These are phyloP conservation scores for Drosophila anomelani DNA, from an alignment of 2,888 invertebrate species.

Conservation along the genomic window DNA sequence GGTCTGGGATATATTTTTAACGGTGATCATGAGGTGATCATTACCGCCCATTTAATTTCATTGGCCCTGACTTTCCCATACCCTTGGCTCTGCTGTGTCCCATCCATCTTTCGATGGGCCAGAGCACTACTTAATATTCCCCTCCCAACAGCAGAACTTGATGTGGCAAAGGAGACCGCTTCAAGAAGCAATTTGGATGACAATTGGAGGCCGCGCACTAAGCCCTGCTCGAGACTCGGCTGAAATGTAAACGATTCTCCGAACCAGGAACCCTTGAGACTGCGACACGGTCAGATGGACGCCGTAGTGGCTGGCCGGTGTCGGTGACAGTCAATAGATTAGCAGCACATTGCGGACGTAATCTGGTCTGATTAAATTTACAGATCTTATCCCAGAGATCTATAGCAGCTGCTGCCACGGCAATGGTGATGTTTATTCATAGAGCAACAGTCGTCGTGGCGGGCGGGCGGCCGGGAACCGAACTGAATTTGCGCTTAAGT, in stretches of 20 bases:
- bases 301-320: constrained; percentile 10
- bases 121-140: constrained; percentile 4
- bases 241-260: constrained; percentile 20
- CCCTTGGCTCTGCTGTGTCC: constrained; percentile 6
- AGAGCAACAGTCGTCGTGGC: constrained; percentile 32
- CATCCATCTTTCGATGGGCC: constrained; percentile 7
- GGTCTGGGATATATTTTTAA: neutral
- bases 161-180: constrained; percentile 55
- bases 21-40: constrained; percentile 7
- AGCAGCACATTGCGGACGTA: constrained; percentile 39
- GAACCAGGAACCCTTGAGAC: constrained; percentile 28
- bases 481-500: constrained; percentile 74
- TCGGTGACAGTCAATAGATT: constrained; percentile 43
- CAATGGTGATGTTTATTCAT: constrained; percentile 68
- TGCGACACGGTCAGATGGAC: constrained; percentile 25
- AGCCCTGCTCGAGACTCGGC: constrained; percentile 10
- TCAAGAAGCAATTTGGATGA: constrained; percentile 24
- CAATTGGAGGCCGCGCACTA: constrained; percentile 1
- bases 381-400: constrained; percentile 41
- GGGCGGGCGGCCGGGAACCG: constrained; percentile 12
- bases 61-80: constrained; percentile 30
- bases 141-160: constrained; percentile 17
- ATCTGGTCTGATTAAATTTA: constrained; percentile 66
- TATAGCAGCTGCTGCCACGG: constrained; percentile 18
- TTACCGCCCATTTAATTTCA: constrained; percentile 31